A percentile compares a stretch with the other conserved stretches of the same genome.
Conservation (phyloP, 2,113 vertebrate genomes). For the Scytalopus superciliaris region DNA sequence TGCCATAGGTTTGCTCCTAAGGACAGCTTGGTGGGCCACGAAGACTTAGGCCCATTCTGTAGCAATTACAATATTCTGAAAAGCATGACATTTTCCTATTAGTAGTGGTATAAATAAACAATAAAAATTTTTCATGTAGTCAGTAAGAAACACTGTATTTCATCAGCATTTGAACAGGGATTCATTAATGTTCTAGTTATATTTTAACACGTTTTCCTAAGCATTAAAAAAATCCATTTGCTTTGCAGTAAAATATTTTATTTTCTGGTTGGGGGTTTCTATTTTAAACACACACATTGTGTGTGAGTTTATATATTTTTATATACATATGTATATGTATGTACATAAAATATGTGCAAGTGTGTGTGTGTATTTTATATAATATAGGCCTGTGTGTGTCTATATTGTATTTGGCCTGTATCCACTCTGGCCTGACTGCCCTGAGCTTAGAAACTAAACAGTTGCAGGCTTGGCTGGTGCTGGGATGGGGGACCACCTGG, state of each 20-base stretch:
- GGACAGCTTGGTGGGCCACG: background rate
- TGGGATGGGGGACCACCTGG: slow-evolving; percentile 44
- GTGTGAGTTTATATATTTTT: slow-evolving; percentile 43
- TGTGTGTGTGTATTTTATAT: slow-evolving; percentile 11
- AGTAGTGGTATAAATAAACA: slow-evolving; percentile 16
- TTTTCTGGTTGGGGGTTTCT: slow-evolving; percentile 32
- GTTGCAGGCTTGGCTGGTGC: slow-evolving; percentile 34
- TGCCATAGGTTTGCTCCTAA: background rate
- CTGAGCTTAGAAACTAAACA: slow-evolving; percentile 42
- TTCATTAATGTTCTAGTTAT: slow-evolving; percentile 17
- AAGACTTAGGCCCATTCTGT: background rate
- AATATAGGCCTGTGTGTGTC: slow-evolving; percentile 26
- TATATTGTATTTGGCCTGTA: slow-evolving; percentile 57
- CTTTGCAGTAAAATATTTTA: slow-evolving; percentile 51
- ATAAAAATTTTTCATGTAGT: background rate
- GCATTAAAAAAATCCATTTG: slow-evolving; percentile 26
- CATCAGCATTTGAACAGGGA: background rate
- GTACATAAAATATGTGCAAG: slow-evolving; percentile 6
- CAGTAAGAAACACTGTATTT: slow-evolving; percentile 5
- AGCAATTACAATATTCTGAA: slow-evolving; percentile 13
- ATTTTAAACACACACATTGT: slow-evolving; percentile 39
- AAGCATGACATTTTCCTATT: slow-evolving; percentile 23
- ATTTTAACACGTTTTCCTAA: background rate
- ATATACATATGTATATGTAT: background rate
- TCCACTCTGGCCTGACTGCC: slow-evolving; percentile 51